These are phyloP conservation scores for Linnaemya vulpina DNA, from an alignment of 2,888 invertebrate genomes.

Conservation along the genomic window DNA sequence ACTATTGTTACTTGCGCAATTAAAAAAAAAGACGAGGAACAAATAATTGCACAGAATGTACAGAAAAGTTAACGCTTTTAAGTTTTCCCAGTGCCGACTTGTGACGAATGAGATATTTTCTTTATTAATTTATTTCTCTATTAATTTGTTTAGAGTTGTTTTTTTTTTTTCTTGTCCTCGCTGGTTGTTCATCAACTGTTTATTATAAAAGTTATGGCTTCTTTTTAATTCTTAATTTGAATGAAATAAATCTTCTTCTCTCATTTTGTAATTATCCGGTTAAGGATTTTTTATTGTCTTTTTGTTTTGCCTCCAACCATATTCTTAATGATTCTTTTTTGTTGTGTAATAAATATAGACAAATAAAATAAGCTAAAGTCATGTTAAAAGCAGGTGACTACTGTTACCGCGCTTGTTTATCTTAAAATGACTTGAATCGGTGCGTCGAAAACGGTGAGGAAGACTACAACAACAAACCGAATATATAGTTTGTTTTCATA, in stretches of 20 bases:
- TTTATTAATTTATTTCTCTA: slow-evolving; percentile 55
- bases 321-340: neutral
- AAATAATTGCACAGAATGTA: slow-evolving; percentile 7
- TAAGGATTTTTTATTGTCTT: neutral
- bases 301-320: neutral
- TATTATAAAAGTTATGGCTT: neutral
- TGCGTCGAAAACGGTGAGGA: no score
- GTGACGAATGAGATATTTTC: slow-evolving; percentile 59
- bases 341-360: neutral
- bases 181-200: neutral
- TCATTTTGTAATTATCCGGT: neutral
- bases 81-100: slow-evolving; percentile 51
- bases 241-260: neutral
- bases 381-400: no score
- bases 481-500: no score
- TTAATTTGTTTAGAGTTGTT: slow-evolving; percentile 24
- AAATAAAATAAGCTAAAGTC: neutral
- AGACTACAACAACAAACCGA: no score
- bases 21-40: slow-evolving; percentile 28
- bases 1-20: slow-evolving; percentile 40
- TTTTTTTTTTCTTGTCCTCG: neutral
- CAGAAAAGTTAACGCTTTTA: slow-evolving; percentile 57
- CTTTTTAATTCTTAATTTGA: neutral
- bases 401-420: no score
- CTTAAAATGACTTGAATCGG: no score